Percentiles rank a stretch among this genome's conserved stretches.
Evolutionary conservation across 2,888 invertebrate species (phyloP).

Genomic region (Tetramorium bicarinatum): DNA sequence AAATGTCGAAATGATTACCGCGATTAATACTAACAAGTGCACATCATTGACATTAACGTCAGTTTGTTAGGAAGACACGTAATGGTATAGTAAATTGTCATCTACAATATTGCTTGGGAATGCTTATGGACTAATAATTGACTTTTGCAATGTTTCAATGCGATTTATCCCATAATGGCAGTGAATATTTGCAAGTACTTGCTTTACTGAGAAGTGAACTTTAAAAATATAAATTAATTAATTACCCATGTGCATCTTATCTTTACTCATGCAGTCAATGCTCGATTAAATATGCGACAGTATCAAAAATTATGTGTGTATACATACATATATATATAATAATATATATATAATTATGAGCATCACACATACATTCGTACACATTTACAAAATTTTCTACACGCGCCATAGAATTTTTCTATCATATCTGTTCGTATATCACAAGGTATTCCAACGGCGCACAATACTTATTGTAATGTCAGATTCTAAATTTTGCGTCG

Average conservation of each 20-base stretch:
- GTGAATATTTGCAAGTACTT: constrained; percentile 20
- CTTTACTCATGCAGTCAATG: constrained; percentile 7
- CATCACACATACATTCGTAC: constrained; percentile 13
- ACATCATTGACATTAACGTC: constrained; percentile 6
- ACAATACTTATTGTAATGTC: constrained; percentile 19
- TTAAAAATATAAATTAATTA: constrained; percentile 30
- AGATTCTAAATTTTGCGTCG: constrained; percentile 35
- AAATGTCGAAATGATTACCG: neutral
- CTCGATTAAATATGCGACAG: constrained; percentile 22
- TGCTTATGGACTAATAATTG: constrained; percentile 18
- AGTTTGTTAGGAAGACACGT: constrained; percentile 17
- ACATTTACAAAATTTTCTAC: constrained; percentile 41
- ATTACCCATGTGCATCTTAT: neutral
- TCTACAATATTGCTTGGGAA: constrained; percentile 5
- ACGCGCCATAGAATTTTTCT: neutral
- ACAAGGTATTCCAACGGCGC: constrained; percentile 27
- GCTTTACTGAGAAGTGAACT: neutral
- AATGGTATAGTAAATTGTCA: neutral
- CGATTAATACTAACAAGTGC: constrained; percentile 33
- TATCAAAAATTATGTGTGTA: neutral
- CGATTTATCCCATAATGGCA: constrained; percentile 21
- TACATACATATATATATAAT: too few relatives aligned
- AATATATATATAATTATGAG: neutral
- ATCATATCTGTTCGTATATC: constrained; percentile 2
- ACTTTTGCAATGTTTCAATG: neutral